Evolutionary conservation across 2,888 invertebrate species (phyloP).

Genomic region (Halictus ligatus): DNA sequence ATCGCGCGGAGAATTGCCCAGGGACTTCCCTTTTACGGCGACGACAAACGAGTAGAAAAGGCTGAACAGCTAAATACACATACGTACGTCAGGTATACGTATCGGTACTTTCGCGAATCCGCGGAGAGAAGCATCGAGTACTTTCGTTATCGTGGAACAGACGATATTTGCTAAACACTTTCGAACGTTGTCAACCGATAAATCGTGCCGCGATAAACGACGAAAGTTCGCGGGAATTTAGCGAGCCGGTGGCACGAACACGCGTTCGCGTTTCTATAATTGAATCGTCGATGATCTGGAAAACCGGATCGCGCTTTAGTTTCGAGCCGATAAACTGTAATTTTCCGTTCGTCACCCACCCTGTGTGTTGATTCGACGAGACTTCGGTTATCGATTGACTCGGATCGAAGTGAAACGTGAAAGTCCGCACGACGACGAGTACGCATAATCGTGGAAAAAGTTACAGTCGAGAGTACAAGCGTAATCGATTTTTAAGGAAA

Average conservation of each 20-base stretch:
- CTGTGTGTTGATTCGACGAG: background rate
- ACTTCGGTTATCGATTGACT: background rate
- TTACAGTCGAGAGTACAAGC: no score
- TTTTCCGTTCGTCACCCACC: background rate
- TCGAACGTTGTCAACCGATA: conserved; percentile 32
- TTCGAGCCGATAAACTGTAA: conserved; percentile 2
- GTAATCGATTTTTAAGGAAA: no score
- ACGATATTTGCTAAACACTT: conserved; percentile 23
- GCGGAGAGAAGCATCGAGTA: background rate
- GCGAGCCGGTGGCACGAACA: background rate
- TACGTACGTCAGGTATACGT: no score
- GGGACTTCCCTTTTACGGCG: no score
- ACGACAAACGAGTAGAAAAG: background rate
- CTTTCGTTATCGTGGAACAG: background rate
- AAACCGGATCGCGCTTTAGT: background rate
- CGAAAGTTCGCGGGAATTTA: conserved; percentile 9
- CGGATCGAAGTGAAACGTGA: background rate
- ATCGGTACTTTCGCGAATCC: background rate
- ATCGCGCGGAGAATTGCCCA: no score
- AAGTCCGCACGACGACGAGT: no score
- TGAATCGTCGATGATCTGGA: background rate
- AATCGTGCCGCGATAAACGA: conserved; percentile 12
- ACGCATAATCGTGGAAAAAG: no score
- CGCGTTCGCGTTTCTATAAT: conserved; percentile 1
- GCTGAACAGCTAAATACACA: no score